A percentile compares a stretch with the other conserved stretches of the same genome.
Evolutionary conservation across 2,888 invertebrate genomes (phyloP).

Genomic region (Glaucopsyche alexis): DNA sequence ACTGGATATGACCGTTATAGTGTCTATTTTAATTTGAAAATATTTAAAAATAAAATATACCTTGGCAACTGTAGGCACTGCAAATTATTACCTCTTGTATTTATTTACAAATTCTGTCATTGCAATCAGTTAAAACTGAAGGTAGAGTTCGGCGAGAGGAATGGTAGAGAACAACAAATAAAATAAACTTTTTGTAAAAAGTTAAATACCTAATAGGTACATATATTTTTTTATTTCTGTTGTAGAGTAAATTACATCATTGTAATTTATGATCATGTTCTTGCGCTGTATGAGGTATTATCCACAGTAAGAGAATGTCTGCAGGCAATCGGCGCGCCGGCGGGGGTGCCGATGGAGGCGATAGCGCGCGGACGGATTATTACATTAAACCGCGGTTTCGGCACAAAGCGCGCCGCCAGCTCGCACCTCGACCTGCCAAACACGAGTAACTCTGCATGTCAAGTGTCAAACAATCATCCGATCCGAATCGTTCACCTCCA

Average conservation of each 20-base stretch:
- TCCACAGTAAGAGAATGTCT: slow-evolving; percentile 65
- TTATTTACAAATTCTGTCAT: neutral
- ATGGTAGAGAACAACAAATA: neutral
- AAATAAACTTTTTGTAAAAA: too few relatives aligned
- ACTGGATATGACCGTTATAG: slow-evolving; percentile 45
- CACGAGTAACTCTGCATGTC: slow-evolving; percentile 3
- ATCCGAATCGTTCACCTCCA: neutral
- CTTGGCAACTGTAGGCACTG: neutral
- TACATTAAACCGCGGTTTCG: slow-evolving; percentile 70
- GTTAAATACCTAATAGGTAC: too few relatives aligned
- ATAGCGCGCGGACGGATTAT: slow-evolving; percentile 72
- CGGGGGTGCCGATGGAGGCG: slow-evolving; percentile 75
- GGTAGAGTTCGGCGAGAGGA: neutral
- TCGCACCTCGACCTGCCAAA: neutral
- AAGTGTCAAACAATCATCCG: slow-evolving; percentile 12
- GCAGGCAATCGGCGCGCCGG: slow-evolving; percentile 70
- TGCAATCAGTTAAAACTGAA: neutral
- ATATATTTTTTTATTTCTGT: neutral
- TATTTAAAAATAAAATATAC: neutral
- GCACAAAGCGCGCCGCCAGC: slow-evolving; percentile 47
- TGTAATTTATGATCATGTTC: neutral
- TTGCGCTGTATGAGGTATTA: slow-evolving; percentile 44
- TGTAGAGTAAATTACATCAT: neutral
- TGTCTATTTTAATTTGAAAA: neutral
- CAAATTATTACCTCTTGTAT: neutral